Evolutionary conservation across 64 coral and sea anemone genomes (phyloP), one percentile per base, ranked within the genome.

Genomic region (Anthopleura sola): DNA sequence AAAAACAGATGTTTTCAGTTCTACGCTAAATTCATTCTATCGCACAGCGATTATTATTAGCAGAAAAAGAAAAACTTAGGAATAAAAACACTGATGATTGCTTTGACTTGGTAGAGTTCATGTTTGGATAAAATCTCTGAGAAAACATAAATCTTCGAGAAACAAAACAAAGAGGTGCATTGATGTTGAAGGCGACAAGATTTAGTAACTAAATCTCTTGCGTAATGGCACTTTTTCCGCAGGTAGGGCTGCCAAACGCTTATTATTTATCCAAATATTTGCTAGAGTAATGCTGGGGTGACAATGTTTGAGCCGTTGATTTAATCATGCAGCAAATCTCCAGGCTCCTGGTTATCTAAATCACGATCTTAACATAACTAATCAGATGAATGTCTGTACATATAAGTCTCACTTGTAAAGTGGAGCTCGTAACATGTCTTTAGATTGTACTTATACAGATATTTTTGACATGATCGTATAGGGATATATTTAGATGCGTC

Each of bases 301-400:
- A 11, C 66, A 32, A 31, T 32, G 66, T 66, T 11, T 28, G 20
- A 66, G 9, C 24, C 60, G 60, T 11, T 66, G 60, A 66, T 23
- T n/a, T 10, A 66, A 66, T 66, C n/a, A 71, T 71, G n/a, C 3
- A 71, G 9, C 28, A 5, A 71, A 71, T 71, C 28, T 71, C 66
- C 6, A 32, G 66, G 7, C 66, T 32, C 14, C 1, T 36, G 29
- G 66, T 28, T 71, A 71, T 71, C 66, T 71, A 71, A 71, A 71
- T 71, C 28, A 71, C 28, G 66, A 36, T 71, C 66, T 71, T 71
- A 71, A 71, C 66, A 71, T 34, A 32, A 71, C 66, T 71, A 71
- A 71, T 71, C 7, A 71, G 66, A 32, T 71, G 24, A 71, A 71
- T 29, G 34, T 15, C 26, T 71, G 66, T 71, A 28, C 24, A 12